phyloP scores from a whole-genome alignment of 2,888 invertebrate genomes.

The Synergus japonicus region DNA sequence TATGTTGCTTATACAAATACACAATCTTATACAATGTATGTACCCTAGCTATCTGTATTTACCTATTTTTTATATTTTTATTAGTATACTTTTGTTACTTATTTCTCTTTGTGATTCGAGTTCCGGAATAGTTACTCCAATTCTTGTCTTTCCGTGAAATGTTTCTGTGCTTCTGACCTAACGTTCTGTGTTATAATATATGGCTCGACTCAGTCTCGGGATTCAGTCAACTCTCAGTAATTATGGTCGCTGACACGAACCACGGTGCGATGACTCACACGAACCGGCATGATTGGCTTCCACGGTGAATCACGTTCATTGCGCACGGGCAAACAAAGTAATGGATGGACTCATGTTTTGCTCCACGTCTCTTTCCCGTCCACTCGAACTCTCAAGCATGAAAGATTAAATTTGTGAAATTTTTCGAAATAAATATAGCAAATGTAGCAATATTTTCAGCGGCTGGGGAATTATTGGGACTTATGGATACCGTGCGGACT shows the following conservation, averaged over 20 bases:
- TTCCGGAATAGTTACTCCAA: not conserved
- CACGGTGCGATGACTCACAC: slow-evolving; percentile 58
- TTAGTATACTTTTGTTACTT: not conserved
- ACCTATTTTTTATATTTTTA: not conserved
- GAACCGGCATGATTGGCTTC: not conserved
- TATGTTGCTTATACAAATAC: too few relatives aligned
- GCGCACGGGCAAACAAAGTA: slow-evolving; percentile 6
- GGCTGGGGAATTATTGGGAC: too few relatives aligned
- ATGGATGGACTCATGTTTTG: not conserved
- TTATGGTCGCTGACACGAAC: slow-evolving; percentile 56
- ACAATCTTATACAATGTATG: too few relatives aligned
- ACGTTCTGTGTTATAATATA: not conserved
- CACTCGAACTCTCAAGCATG: too few relatives aligned
- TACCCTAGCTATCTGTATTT: too few relatives aligned
- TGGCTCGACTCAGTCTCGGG: not conserved
- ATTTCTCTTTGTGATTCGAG: not conserved
- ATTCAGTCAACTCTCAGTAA: too few relatives aligned
- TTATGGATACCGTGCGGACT: too few relatives aligned
- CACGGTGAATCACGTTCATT: slow-evolving; percentile 56
- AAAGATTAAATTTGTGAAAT: too few relatives aligned
- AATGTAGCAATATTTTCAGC: too few relatives aligned
- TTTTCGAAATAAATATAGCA: too few relatives aligned
- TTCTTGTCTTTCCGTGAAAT: not conserved
- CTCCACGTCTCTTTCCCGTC: not conserved
- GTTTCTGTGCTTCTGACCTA: not conserved